Conservation (phyloP, 92 coral and sea anemone species). For the Blastomussa wellsi region DNA sequence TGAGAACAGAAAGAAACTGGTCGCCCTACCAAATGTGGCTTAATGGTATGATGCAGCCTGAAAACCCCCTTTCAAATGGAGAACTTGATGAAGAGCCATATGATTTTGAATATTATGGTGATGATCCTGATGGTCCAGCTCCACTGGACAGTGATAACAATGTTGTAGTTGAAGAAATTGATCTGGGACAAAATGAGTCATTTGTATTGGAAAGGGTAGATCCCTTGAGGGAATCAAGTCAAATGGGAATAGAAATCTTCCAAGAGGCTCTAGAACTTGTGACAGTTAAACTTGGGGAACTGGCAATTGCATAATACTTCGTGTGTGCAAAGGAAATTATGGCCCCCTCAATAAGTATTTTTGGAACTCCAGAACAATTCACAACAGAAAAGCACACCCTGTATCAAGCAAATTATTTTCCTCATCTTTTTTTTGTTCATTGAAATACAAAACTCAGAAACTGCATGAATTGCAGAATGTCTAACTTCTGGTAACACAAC, state of each 20-base stretch:
- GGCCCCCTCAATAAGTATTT: no score
- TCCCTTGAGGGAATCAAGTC: constrained; percentile 52
- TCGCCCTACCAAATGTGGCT: constrained; percentile 69
- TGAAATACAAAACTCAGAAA: no score
- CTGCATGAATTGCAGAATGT: no score
- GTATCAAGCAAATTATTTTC: no score
- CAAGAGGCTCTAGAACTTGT: constrained; percentile 43
- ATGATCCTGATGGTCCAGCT: constrained; percentile 58
- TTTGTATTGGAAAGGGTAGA: constrained; percentile 60
- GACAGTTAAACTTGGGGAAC: background rate
- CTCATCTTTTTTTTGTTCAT: no score
- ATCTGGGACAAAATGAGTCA: constrained; percentile 46
- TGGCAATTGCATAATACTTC: background rate
- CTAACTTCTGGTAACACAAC: no score
- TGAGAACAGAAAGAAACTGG: constrained; percentile 67
- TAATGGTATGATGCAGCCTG: constrained; percentile 62
- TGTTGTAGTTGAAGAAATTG: constrained; percentile 55
- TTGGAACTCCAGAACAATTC: no score
- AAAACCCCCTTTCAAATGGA: constrained; percentile 54
- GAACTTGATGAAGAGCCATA: constrained; percentile 60
- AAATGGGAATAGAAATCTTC: constrained; percentile 60
- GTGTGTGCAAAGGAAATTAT: no score
- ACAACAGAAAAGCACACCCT: no score
- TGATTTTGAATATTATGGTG: constrained; percentile 63
- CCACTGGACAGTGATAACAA: constrained; percentile 54